Evolutionary conservation across 1,140 invertebrate genomes (phyloP).

Genomic region (Zelostemma sp.): DNA sequence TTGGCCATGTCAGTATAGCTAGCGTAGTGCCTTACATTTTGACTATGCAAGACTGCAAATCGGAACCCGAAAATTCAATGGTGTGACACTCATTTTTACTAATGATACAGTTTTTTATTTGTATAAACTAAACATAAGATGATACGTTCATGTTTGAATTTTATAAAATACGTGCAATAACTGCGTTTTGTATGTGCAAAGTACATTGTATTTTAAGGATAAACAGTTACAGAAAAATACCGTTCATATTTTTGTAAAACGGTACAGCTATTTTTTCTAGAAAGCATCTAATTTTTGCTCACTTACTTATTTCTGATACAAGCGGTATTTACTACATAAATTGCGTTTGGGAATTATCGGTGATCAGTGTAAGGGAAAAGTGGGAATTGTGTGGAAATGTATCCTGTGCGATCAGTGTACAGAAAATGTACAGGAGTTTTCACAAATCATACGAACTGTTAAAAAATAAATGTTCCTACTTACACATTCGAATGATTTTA

Average conservation of each 20-base stretch:
- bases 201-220: too few species aligned
- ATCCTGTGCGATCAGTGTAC: too few species aligned
- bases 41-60: conserved; percentile 76
- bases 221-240: conserved; percentile 71
- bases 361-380: too few species aligned
- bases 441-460: too few species aligned
- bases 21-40: conserved; percentile 93
- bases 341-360: too few species aligned
- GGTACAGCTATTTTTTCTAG: conserved; percentile 90
- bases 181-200: neutral
- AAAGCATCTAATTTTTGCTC: conserved; percentile 94
- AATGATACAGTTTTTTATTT: neutral
- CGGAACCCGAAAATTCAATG: conserved; percentile 66
- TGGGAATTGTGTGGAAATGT: too few species aligned
- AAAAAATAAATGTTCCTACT: too few species aligned
- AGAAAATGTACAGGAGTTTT: too few species aligned
- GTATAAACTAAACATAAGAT: neutral
- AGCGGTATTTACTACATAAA: too few species aligned
- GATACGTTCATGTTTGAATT: neutral
- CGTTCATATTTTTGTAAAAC: conserved; percentile 91
- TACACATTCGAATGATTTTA: too few species aligned
- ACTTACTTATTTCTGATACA: conserved; percentile 62
- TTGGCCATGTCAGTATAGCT: conserved; percentile 93
- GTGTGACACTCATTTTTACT: conserved; percentile 51
- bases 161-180: conserved; percentile 1